A percentile compares a stretch with the other conserved stretches of the same genome.
These are phyloP conservation scores for Myioborus melanocephalus DNA, from an alignment of 2,797 vertebrate genomes.

Conservation along the genomic window DNA sequence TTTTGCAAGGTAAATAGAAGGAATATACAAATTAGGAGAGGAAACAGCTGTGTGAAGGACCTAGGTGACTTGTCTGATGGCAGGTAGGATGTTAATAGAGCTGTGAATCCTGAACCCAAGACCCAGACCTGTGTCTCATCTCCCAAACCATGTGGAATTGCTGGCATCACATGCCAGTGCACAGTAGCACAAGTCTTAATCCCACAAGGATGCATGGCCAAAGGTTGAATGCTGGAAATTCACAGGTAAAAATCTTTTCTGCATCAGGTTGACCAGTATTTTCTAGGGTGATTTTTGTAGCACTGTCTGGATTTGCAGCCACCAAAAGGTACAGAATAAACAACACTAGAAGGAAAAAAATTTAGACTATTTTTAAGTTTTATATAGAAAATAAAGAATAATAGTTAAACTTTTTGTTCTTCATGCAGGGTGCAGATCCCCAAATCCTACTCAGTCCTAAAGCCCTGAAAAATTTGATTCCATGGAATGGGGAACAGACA, in stretches of 20 bases:
- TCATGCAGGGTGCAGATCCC: not conserved
- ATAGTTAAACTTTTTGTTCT: not conserved
- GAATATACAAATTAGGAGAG: not conserved
- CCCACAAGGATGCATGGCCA: not conserved
- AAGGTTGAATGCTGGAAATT: not conserved
- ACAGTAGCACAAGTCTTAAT: not conserved
- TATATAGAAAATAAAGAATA: not conserved
- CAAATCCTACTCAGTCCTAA: not conserved
- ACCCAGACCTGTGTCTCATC: not conserved
- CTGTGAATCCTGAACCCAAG: not conserved
- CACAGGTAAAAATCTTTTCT: not conserved
- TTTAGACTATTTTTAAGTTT: not conserved
- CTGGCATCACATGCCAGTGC: not conserved
- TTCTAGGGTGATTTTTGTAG: not conserved
- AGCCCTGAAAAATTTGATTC: not conserved
- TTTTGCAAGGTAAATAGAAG: not conserved
- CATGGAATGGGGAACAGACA: not conserved
- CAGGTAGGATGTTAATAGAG: not conserved
- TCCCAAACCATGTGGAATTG: not conserved
- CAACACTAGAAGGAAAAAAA: rapidly evolving
- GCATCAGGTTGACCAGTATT: not conserved
- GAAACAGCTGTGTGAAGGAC: not conserved
- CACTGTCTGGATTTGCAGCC: not conserved
- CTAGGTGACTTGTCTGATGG: not conserved
- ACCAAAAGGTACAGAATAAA: not conserved